Evolutionary conservation across 2,797 vertebrate species (phyloP), one percentile per base, ranked within the genome.

Genomic region (Alca torda): DNA sequence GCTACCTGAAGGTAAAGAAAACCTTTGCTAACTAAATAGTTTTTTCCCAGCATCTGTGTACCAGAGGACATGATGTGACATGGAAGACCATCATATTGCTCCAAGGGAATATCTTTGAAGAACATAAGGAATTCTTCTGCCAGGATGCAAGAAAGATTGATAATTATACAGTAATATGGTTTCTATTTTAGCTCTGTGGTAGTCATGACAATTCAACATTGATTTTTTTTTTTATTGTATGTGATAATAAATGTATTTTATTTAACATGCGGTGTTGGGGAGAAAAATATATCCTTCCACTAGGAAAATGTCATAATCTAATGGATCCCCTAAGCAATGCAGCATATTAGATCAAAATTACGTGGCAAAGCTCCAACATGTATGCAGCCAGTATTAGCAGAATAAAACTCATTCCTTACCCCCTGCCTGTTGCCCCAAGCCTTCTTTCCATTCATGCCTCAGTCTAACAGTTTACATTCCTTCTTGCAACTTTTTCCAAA

Each of bases 181-280:
- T 96, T 95, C 59, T 63, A 79, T 86, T 95, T 91, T 84, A 92
- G 76, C 61, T 90, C 79, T 37, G 67, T 78, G 37, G 70, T 69
- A 93, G 65, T 63, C 73, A 78, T 56, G 53, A 72, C 33, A 93
- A 81, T 89, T 93, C 87, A 86, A 93, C 26, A 41, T 7, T 8
- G n/a, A 10, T 25, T 67, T 73, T 51, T 35, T 48, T 68, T 41
- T 23, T 21, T 9, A 60, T 50, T 70, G 35, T 33, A 53, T 63
- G 35, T 70, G 25, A 65, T 65, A 91, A 80, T 87, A 94, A 94
- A 91, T 61, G 16, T 7, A 48, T 94, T 92, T 92, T 88, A 81
- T 91, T 94, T 91, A 89, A 73, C 68, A 37, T 73, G 50, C 61
- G 86, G 33, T 37, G 54, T 63, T 78, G 79, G 67, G 72, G 39